Percentiles rank a stretch among this genome's conserved stretches.
These are phyloP conservation scores for Apodemus agrarius DNA, from an alignment of 2,797 vertebrate species.

Conservation along the genomic window DNA sequence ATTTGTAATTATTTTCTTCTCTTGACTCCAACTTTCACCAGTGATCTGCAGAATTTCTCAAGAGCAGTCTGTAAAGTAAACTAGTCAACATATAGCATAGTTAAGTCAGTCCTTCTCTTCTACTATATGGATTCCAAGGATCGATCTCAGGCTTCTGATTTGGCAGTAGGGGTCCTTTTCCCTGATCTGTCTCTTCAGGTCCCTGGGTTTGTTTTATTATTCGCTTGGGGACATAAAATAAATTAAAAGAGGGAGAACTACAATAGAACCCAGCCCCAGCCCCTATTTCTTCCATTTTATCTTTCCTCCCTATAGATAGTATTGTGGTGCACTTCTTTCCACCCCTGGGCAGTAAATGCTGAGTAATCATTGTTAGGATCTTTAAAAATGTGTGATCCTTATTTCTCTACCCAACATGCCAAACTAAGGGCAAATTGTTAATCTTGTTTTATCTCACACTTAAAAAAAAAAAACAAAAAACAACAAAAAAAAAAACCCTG, in stretches of 20 bases:
- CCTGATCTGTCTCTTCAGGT: background rate
- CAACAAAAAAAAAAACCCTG: background rate
- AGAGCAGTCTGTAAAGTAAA: constrained; percentile 3
- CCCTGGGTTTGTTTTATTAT: background rate
- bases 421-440: constrained; percentile 57
- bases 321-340: background rate
- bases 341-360: constrained; percentile 23
- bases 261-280: background rate
- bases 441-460: constrained; percentile 65
- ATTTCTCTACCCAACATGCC: constrained; percentile 47
- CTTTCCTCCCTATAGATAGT: background rate
- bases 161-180: background rate
- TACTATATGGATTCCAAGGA: background rate
- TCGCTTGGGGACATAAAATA: background rate
- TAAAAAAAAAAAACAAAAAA: constrained; percentile 68
- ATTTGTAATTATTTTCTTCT: background rate
- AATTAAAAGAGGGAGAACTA: background rate
- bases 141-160: background rate
- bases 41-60: background rate
- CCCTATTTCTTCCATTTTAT: background rate
- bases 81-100: background rate
- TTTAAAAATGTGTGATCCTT: constrained; percentile 34
- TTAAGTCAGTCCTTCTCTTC: no score
- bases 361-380: constrained; percentile 44
- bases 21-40: background rate